Evolutionary conservation across 2,797 vertebrate genomes (phyloP), one percentile per base, ranked within the genome.

Genomic region (Moxostoma hubbsi): DNA sequence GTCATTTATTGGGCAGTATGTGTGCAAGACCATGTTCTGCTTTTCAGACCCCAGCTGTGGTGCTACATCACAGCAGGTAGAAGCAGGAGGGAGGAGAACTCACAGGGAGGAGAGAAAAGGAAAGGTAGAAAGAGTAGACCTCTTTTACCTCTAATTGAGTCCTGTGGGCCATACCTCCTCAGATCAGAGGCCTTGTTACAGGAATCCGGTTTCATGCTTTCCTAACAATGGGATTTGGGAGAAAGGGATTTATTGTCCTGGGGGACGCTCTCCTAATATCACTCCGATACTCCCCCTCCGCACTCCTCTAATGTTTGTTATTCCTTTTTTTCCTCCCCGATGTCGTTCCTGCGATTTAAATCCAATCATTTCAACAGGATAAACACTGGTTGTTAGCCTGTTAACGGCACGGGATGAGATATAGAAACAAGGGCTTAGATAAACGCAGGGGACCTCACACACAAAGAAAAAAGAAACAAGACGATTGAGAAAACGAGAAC

Each of bases 111-210:
- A 57, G 43, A 51, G 64, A 75, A 62, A 66, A 75, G 58, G 70
- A 68, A 49, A 78, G 80, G 70, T 50, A 65, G 70, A 65, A 54
- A 64, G 53, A 53, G 63, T 91, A 88, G 87, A 86, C 66, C 87
- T 88, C 87, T 89, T 89, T 85, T 87, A 92, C 89, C 87, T 93
- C 90, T 95, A 94, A 94, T 95, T 94, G 91, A 93, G 91, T 94
- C 93, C 93, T 95, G 89, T 93, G 93, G 92, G 94, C 86, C 84
- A 47, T 79, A 85, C 84, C 89, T 90, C 80, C 83, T 87, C 90
- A 93, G 93, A 95, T 94, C 93, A 94, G 92, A 93, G 91, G 80
- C 90, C 92, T 93, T 92, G 93, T 93, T 94, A 93, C 88, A 86
- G 89, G 89, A 92, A 93, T 94, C 93, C 83, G 82, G 92, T 94